These are phyloP conservation scores for Poeciliopsis turneri DNA, from an alignment of 2,797 vertebrate genomes.

Conservation along the genomic window DNA sequence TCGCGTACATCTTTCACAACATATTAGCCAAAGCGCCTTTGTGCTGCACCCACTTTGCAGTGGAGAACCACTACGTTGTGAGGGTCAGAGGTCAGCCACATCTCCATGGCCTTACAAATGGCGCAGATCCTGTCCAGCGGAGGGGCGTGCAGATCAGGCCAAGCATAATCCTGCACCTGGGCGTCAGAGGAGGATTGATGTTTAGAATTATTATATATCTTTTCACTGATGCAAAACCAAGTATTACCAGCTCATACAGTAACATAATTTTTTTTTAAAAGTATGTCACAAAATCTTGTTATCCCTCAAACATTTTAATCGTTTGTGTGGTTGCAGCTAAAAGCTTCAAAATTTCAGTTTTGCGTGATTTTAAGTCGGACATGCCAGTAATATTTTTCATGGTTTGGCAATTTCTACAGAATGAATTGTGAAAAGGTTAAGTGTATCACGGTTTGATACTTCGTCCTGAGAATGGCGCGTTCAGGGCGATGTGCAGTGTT, in stretches of 20 bases:
- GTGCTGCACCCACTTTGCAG: slow-evolving; percentile 85
- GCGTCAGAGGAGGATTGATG: slow-evolving; percentile 7
- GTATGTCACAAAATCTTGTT: not conserved
- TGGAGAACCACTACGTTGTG: slow-evolving; percentile 90
- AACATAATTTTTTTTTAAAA: not conserved
- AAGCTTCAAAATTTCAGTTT: not conserved
- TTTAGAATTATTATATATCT: not conserved
- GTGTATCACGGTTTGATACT: not conserved
- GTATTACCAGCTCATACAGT: not conserved
- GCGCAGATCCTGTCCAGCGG: slow-evolving; percentile 90
- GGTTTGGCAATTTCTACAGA: not conserved
- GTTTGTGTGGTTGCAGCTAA: not conserved
- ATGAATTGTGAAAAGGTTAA: not conserved
- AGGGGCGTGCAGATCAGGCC: slow-evolving; percentile 92
- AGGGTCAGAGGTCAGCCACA: slow-evolving; percentile 87
- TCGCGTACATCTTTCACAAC: slow-evolving; percentile 4
- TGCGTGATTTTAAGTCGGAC: not conserved
- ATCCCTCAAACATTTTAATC: not conserved
- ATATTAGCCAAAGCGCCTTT: slow-evolving; percentile 3
- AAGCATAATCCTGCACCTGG: slow-evolving; percentile 92
- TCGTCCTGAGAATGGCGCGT: not conserved
- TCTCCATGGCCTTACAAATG: slow-evolving; percentile 92
- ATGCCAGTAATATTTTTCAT: not conserved
- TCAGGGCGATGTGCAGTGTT: not conserved
- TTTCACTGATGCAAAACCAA: not conserved